Evolutionary conservation across 2,888 invertebrate species (phyloP), one percentile per base, ranked within the genome.

Genomic region (Cerceris ruficornis): DNA sequence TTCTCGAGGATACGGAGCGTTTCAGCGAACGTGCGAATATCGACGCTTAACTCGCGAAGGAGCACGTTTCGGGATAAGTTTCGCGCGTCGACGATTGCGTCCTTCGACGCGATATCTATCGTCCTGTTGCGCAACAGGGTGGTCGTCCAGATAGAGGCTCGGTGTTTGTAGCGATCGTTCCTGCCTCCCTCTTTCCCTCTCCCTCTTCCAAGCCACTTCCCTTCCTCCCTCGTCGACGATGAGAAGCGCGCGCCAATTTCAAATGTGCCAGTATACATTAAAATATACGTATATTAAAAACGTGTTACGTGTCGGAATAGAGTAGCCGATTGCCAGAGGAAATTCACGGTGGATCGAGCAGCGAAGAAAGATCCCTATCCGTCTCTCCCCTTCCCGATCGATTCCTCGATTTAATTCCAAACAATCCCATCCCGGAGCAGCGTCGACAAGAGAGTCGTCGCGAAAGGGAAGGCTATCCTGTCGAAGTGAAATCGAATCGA

Each of bases 191-290:
- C 65, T 11, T 17, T 50, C 28, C 28, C 28, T 28, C 28, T 28
- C 4, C 28, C 28, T 28, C 28, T 28, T 28, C 28, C 28, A 28
- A 1, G 28, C 28, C 28, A 1, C 28, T 28, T 28, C 28, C 28
- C 28, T 28, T 28, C 4, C 28, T 54, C 41, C 69, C 64, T 81
- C 85, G 57, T 75, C 65, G 46, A 60, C 68, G 72, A 69, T 58
- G 50, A 64, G 70, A 73, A 60, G 74, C 62, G 68, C 71, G 77
- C 77, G 86, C 69, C 84, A 77, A 87, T 81, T 77, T 86, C 79
- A 75, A 75, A 85, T 84, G 86, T 86, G 86, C 86, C 87, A 86
- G 87, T 86, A 86, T 78, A 85, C 69, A 77, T 57, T 69, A 57
- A 62, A 60, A 59, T 41, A 42, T 15, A 42, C 6, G 50, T 50